phyloP scores from a whole-genome alignment of 37 sponge, comb jelly and placozoan species.

The Hexactinellida sp. region DNA sequence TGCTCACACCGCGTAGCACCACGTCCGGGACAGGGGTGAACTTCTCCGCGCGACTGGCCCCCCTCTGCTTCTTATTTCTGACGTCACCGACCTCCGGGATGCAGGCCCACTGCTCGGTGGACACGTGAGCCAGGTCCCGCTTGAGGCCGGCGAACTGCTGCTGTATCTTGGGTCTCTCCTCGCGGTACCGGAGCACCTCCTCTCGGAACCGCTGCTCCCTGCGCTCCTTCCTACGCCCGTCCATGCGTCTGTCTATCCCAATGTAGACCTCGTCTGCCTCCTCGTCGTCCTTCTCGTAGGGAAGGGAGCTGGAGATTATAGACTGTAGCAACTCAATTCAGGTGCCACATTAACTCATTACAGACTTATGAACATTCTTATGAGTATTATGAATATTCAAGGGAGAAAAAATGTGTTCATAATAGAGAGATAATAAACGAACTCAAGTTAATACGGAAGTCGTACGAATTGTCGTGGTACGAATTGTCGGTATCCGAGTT shows the following conservation, averaged over 20 bases:
- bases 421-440: too few relatives aligned
- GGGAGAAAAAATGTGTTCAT: too few relatives aligned
- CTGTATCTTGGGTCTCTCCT: constrained; percentile 94
- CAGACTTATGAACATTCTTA: too few relatives aligned
- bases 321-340: not conserved
- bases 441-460: too few relatives aligned
- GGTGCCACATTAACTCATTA: not conserved
- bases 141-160: constrained; percentile 95
- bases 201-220: constrained; percentile 85
- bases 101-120: constrained; percentile 64
- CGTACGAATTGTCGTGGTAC: too few relatives aligned
- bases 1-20: constrained; percentile 36
- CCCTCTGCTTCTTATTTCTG: constrained; percentile 73
- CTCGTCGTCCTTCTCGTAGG: constrained; percentile 89
- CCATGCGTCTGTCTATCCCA: constrained; percentile 73
- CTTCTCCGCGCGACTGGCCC: constrained; percentile 31
- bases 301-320: constrained; percentile 36
- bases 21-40: constrained; percentile 82
- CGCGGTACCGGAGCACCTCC: constrained; percentile 74
- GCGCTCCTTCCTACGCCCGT: constrained; percentile 64
- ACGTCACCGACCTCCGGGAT: constrained; percentile 90
- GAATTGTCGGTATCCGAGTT: too few relatives aligned
- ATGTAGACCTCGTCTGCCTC: constrained; percentile 87
- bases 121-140: constrained; percentile 61
- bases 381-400: too few relatives aligned